Percentiles rank a stretch among this genome's conserved stretches.
Evolutionary conservation across 1,140 invertebrate genomes (phyloP).

Genomic region (Dendroctonus valens): DNA sequence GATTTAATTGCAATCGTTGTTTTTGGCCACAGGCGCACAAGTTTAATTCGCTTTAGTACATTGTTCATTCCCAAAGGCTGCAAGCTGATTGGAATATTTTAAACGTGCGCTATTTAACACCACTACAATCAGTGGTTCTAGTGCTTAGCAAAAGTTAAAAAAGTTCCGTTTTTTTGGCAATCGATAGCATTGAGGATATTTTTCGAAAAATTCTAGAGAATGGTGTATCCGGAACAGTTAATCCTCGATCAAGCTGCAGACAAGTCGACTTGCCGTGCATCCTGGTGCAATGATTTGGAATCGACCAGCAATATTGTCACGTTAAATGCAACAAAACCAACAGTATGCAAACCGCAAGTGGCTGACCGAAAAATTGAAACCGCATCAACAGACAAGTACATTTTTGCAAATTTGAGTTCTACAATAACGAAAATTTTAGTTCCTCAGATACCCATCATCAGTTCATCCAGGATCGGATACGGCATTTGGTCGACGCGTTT

Average conservation of each 20-base stretch:
- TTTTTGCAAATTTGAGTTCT: background rate
- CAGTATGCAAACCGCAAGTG: background rate
- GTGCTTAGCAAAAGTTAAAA: too few species aligned
- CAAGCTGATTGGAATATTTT: too few species aligned
- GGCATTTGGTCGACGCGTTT: conserved; percentile 60
- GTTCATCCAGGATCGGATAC: conserved; percentile 55
- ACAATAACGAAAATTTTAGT: background rate
- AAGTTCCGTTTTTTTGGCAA: too few species aligned
- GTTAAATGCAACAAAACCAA: background rate
- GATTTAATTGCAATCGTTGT: conserved; percentile 26
- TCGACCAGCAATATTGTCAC: conserved; percentile 25
- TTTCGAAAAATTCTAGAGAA: conserved; percentile 40
- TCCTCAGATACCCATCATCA: conserved; percentile 39
- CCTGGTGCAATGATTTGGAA: conserved; percentile 46
- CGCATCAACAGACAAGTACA: background rate
- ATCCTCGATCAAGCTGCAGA: conserved; percentile 43
- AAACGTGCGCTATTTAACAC: too few species aligned
- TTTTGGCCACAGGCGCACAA: background rate
- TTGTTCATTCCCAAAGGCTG: too few species aligned
- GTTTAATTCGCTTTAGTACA: too few species aligned
- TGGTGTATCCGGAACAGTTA: conserved; percentile 50
- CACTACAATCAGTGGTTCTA: too few species aligned
- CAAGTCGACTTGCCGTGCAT: conserved; percentile 35
- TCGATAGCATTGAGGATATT: background rate
- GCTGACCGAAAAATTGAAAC: too few species aligned